Conservation (phyloP, 2,888 invertebrate genomes). For the Frankliniella fusca region DNA sequence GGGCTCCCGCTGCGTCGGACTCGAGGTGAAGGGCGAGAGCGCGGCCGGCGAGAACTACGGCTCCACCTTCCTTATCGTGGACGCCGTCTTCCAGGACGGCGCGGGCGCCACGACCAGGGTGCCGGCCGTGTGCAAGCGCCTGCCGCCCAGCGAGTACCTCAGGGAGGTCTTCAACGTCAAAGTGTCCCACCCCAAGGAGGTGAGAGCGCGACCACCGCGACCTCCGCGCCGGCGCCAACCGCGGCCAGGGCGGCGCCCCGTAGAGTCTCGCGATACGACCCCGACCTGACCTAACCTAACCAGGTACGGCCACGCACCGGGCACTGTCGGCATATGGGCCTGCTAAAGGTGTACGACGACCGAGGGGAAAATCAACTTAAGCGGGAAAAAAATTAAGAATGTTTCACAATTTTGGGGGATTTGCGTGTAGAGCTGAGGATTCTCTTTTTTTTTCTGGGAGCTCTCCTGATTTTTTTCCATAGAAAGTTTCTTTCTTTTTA, state of each 20-base stretch:
- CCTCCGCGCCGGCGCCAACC: neutral
- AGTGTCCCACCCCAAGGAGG: conserved; percentile 57
- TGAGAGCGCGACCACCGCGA: conserved; percentile 42
- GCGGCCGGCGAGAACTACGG: conserved; percentile 61
- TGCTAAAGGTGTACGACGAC: no score
- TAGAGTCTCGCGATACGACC: no score
- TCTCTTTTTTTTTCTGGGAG: no score
- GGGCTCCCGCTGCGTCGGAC: neutral
- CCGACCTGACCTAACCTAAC: no score
- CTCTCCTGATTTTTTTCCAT: no score
- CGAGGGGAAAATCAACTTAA: no score
- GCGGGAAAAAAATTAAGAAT: no score
- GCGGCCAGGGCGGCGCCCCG: neutral
- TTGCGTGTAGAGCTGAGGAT: no score
- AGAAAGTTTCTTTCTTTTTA: no score
- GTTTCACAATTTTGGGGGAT: no score
- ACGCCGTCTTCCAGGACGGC: conserved; percentile 42
- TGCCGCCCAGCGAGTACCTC: conserved; percentile 54
- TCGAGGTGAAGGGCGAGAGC: conserved; percentile 41
- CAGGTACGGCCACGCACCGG: no score
- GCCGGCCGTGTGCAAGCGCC: conserved; percentile 42
- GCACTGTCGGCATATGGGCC: no score
- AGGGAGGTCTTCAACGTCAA: conserved; percentile 54
- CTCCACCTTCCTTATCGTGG: conserved; percentile 52
- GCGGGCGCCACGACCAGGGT: conserved; percentile 37